Conservation (phyloP, 2,113 vertebrate genomes). For the Pimephales promelas region DNA sequence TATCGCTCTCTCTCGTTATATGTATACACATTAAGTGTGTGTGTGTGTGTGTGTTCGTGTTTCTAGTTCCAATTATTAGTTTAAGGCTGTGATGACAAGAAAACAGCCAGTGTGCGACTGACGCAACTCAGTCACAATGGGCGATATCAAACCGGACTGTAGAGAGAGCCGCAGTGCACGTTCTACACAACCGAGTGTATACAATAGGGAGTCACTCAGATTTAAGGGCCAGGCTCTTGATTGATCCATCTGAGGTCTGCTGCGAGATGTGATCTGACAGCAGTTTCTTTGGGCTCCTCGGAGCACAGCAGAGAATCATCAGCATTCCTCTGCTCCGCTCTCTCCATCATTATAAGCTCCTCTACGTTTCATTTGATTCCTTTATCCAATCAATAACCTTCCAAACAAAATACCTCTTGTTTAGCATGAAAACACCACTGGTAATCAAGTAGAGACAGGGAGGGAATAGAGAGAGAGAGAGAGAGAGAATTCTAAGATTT, state of each 20-base stretch:
- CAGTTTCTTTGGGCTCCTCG: constrained; percentile 25
- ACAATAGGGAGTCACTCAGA: constrained; percentile 18
- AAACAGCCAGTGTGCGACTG: not conserved
- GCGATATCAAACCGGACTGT: constrained; percentile 27
- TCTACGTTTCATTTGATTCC: constrained; percentile 30
- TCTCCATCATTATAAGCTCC: constrained; percentile 27
- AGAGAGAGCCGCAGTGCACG: not conserved
- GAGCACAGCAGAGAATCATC: constrained; percentile 12
- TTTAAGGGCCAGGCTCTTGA: constrained; percentile 22
- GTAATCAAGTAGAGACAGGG: not conserved
- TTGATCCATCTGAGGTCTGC: constrained; percentile 30
- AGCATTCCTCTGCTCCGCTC: constrained; percentile 1
- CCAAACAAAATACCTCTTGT: not conserved
- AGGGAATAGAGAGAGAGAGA: not conserved
- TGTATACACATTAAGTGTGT: too few relatives aligned
- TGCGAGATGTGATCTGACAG: constrained; percentile 26
- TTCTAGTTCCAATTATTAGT: not conserved
- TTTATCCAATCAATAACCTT: constrained; percentile 32
- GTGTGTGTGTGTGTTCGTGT: too few relatives aligned
- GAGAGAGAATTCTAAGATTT: not conserved
- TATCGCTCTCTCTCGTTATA: too few relatives aligned
- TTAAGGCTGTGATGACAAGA: not conserved
- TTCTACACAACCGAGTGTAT: constrained; percentile 25
- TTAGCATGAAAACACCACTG: constrained; percentile 18
- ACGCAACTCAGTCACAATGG: constrained; percentile 16